Percentiles rank a stretch among this genome's conserved stretches.
These are phyloP conservation scores for Ranitomeya imitator DNA, from an alignment of 2,113 vertebrate species.

Conservation along the genomic window DNA sequence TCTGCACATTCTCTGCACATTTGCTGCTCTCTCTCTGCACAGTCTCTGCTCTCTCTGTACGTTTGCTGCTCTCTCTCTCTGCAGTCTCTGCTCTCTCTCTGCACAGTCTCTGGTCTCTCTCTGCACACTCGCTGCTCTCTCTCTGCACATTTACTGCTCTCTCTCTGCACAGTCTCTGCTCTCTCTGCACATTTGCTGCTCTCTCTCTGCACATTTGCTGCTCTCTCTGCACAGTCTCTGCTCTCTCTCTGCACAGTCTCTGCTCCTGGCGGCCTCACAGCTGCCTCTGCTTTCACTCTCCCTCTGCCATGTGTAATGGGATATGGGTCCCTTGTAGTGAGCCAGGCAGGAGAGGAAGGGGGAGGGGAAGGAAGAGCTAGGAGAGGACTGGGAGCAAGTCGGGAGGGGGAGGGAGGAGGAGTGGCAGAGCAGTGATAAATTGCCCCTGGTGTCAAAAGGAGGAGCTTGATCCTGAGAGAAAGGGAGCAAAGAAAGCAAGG, in stretches of 20 bases:
- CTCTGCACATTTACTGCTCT: too few relatives aligned
- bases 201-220: too few relatives aligned
- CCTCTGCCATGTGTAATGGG: constrained; percentile 46
- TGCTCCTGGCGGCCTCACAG: not conserved
- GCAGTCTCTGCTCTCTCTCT: too few relatives aligned
- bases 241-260: not conserved
- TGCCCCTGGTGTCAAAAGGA: constrained; percentile 51
- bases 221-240: too few relatives aligned
- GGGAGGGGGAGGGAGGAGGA: constrained; percentile 30
- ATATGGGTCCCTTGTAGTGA: constrained; percentile 33
- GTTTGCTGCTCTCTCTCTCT: too few relatives aligned
- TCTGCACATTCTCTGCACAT: too few relatives aligned
- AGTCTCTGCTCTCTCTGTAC: too few relatives aligned
- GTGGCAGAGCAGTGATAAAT: constrained; percentile 52
- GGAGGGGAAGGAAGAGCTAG: constrained; percentile 23
- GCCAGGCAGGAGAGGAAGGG: constrained; percentile 30
- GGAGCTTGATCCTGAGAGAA: constrained; percentile 50
- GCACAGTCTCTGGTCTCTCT: too few relatives aligned
- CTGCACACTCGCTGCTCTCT: too few relatives aligned
- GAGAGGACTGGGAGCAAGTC: constrained; percentile 20
- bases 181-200: not conserved
- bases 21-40: too few relatives aligned
- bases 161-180: too few relatives aligned
- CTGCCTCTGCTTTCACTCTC: not conserved
- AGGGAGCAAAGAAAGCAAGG: constrained; percentile 43